A percentile compares a stretch with the other conserved stretches of the same genome.
Conservation (phyloP, 2,888 invertebrate species). For the Lysandra bellargus region DNA sequence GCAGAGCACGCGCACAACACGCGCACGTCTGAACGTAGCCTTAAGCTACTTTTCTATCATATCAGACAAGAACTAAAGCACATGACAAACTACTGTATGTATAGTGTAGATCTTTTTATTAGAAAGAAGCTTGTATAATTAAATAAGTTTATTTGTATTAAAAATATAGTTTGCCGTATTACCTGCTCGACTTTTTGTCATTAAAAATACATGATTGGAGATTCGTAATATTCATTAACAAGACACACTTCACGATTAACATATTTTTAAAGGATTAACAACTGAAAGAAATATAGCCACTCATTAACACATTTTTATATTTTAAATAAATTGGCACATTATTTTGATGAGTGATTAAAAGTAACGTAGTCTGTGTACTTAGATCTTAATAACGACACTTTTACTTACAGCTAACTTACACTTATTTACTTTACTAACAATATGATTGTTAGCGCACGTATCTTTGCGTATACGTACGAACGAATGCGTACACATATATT, state of each 20-base stretch:
- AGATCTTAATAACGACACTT: constrained; percentile 25
- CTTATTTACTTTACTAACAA: not conserved
- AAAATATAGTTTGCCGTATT: not conserved
- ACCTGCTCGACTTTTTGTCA: not conserved
- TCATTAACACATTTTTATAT: constrained; percentile 1
- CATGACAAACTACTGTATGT: not conserved
- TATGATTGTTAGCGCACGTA: not conserved
- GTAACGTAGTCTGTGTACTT: constrained; percentile 6
- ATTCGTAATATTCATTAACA: not conserved
- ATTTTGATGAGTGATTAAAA: not conserved
- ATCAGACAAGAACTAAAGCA: not conserved
- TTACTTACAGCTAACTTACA: constrained; percentile 31
- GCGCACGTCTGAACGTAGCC: too few relatives aligned
- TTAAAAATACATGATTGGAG: not conserved
- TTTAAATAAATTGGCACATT: constrained; percentile 18
- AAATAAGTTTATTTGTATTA: not conserved
- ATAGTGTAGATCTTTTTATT: too few relatives aligned
- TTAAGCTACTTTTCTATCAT: not conserved
- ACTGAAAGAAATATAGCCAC: not conserved
- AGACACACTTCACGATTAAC: not conserved
- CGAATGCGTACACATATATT: not conserved
- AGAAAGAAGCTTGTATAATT: not conserved
- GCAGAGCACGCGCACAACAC: too few relatives aligned
- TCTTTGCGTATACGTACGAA: not conserved
- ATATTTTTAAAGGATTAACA: not conserved